Evolutionary conservation across 1,140 invertebrate species (phyloP), one percentile per base, ranked within the genome.

Genomic region (Copidosoma floridanum): DNA sequence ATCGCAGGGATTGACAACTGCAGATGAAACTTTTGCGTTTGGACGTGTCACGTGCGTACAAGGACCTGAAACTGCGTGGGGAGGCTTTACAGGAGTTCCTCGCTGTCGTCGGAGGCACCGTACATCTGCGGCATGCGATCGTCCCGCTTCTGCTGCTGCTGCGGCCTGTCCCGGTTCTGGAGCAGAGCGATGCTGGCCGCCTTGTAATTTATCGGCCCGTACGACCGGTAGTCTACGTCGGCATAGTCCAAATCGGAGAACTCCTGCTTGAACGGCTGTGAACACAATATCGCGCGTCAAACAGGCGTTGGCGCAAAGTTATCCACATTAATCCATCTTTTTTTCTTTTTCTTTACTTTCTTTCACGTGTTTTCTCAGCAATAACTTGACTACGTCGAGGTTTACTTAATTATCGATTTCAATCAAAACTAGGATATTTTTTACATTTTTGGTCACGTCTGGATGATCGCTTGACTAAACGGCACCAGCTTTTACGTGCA

Each of bases 231-330:
- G 74, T 94, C 92, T 63, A 92, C 88, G 81, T 95, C 92, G 38
- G 92, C 92, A 79, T 94, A 94, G 72, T 92, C 90, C 74, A 94
- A 83, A 77, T 89, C 92, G 72, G 89, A 85, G 70, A 86, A 86
- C 68, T 88, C 85, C 50, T 86, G 86, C 71, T 83, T 82, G 75
- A 83, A 85, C 80, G 89, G 85, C 85, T 87, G 81, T 84, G 86
- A 47, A 51, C 23, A 61, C 23, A 32, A n/a, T n/a, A n/a, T n/a
- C n/a, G n/a, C n/a, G n/a, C n/a, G n/a, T n/a, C n/a, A n/a, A n/a
- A n/a, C n/a, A n/a, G n/a, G n/a, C n/a, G n/a, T n/a, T n/a, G n/a
- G n/a, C n/a, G n/a, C n/a, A n/a, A n/a, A n/a, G n/a, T n/a, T 26
- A 57, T 40, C 14, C 53, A 59, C 37, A 52, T 48, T 6, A 4